Evolutionary conservation across 2,113 vertebrate genomes (phyloP), one percentile per base, ranked within the genome.

Genomic region (Coturnix japonica): DNA sequence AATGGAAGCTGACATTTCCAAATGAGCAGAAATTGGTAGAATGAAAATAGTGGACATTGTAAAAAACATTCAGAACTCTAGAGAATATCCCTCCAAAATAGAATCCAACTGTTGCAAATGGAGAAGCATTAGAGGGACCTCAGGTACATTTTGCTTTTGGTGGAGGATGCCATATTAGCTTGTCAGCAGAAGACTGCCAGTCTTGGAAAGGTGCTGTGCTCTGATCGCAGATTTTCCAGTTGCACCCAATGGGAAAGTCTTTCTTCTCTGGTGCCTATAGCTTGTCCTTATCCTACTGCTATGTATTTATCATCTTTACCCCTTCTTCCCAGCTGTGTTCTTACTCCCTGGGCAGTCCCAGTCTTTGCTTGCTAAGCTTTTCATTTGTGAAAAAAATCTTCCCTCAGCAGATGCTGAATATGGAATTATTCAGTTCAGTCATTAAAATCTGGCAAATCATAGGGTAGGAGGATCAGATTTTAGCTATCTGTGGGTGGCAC

Each of bases 301-400:
- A 31, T 57, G 19, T 64, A 15, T 80, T 80, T 83, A 44, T 64
- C 13, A 31, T 56, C 63, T 84, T 53, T 70, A 89, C 44, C 12
- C 33, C 49, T 87, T 91, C 19, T 4, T 86, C 26, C 30, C 23
- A 44, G 63, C 77, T 61, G 74, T 69, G n/a, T 53, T 91, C 78
- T 73, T 65, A 44, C 7, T 87, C 49, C 39, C 44, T 87, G 44
- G 63, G 54, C 80, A 93, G 54, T 54, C 22, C n/a, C 47, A 44
- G 31, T 79, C 64, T 85, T 87, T 72, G 26, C 49, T 90, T 91
- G 28, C 57, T 85, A 81, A 87, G 23, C 39, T 76, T 91, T 89
- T 76, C 7, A 37, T 72, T 85, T 91, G 35, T 3, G 8, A 31
- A 67, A 66, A 39, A 80, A 25, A 25, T 7, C 5, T 51, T 74